Evolutionary conservation across 2,888 invertebrate genomes (phyloP).

Genomic region (Alentia gelatinosa): DNA sequence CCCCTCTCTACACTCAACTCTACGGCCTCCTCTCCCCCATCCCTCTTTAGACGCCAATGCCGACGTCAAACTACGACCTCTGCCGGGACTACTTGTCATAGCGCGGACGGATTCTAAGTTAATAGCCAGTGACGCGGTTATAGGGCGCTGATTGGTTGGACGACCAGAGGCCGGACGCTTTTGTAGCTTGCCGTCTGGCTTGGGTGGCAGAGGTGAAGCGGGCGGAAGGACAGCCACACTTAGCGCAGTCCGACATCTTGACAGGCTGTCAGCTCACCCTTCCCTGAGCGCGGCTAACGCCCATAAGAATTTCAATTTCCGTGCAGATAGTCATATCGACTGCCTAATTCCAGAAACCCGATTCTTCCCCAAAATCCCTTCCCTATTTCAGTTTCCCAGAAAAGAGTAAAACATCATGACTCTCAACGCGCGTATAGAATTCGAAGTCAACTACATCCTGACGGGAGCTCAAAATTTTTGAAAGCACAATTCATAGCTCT

Average conservation of each 20-base stretch:
- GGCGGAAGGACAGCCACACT: not conserved
- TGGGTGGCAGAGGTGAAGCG: not conserved
- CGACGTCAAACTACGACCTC: not conserved
- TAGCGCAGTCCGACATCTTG: not conserved
- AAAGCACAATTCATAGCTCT: too few relatives aligned
- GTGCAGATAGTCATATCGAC: not conserved
- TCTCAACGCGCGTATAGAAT: too few relatives aligned
- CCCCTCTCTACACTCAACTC: not conserved
- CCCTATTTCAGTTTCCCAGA: too few relatives aligned
- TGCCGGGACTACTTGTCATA: slow-evolving; percentile 2
- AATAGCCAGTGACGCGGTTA: slow-evolving; percentile 8
- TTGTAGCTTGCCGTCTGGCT: not conserved
- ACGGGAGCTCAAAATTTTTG: too few relatives aligned
- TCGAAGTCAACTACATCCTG: too few relatives aligned
- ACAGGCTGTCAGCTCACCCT: not conserved
- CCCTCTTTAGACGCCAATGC: not conserved
- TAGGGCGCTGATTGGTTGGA: not conserved
- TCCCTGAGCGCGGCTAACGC: not conserved
- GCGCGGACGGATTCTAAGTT: slow-evolving; percentile 2
- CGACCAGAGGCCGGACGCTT: not conserved
- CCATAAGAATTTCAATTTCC: not conserved
- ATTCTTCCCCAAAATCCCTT: not conserved
- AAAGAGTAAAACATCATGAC: too few relatives aligned
- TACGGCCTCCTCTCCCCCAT: not conserved
- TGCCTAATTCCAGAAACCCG: not conserved